These are phyloP conservation scores for Drosophila aldrichi DNA, from an alignment of 2,888 invertebrate species.

Conservation along the genomic window DNA sequence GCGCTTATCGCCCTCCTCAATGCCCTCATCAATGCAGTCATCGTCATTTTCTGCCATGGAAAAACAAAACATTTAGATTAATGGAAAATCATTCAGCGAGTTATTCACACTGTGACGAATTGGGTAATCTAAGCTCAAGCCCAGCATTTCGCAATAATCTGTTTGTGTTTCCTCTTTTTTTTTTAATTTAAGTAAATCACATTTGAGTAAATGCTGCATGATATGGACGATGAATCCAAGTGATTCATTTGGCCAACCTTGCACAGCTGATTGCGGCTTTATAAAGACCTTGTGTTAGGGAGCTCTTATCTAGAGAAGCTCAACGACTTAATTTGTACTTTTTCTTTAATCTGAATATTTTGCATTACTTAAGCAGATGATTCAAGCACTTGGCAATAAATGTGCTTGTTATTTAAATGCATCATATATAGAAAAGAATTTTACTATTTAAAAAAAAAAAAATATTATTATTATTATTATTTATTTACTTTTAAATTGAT, in stretches of 20 bases:
- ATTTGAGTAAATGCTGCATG: constrained; percentile 3
- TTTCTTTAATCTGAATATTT: constrained; percentile 17
- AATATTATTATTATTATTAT: too few relatives aligned
- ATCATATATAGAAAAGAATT: too few relatives aligned
- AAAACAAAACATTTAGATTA: constrained; percentile 9
- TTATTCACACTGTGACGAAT: constrained; percentile 40
- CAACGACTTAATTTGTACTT: neutral
- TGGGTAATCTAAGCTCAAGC: constrained; percentile 24
- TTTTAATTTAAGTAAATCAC: neutral
- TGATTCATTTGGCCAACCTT: constrained; percentile 42
- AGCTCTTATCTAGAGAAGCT: constrained; percentile 28
- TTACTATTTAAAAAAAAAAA: too few relatives aligned
- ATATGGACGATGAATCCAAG: constrained; percentile 1
- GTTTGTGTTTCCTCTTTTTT: neutral
- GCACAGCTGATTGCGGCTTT: constrained; percentile 16
- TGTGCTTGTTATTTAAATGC: neutral
- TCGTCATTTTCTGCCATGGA: constrained; percentile 89
- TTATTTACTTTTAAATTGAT: too few relatives aligned
- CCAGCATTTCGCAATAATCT: constrained; percentile 14
- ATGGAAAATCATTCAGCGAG: constrained; percentile 15
- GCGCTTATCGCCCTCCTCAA: constrained; percentile 88
- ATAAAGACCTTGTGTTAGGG: constrained; percentile 12
- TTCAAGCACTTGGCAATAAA: neutral
- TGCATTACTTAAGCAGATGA: neutral
- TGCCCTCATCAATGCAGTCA: constrained; percentile 96